These are phyloP conservation scores for Bettongia penicillata DNA, from an alignment of 2,113 vertebrate species.

Conservation along the genomic window DNA sequence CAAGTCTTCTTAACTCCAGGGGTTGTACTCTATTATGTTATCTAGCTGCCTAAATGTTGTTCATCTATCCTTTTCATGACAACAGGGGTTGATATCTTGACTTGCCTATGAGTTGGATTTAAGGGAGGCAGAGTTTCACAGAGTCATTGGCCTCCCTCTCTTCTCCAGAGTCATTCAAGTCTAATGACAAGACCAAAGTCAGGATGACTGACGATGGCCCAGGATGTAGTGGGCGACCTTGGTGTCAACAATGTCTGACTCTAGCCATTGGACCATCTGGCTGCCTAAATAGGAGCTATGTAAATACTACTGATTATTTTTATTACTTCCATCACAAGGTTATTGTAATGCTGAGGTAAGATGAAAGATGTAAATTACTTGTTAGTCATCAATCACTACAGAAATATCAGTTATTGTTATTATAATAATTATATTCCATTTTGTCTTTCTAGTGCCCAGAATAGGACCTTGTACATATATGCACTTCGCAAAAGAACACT, in stretches of 20 bases:
- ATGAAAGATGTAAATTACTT: background rate
- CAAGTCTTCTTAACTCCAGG: background rate
- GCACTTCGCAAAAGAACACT: background rate
- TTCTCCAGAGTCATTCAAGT: no score
- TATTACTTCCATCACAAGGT: background rate
- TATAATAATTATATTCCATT: background rate
- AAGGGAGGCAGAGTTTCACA: no score
- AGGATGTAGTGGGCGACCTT: background rate
- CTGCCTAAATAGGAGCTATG: background rate
- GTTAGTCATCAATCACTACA: background rate
- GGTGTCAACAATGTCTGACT: background rate
- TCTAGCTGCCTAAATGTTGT: background rate
- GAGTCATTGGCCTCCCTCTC: no score
- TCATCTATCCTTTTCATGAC: background rate
- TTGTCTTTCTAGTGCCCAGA: background rate
- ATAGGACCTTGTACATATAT: background rate
- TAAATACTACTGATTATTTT: background rate
- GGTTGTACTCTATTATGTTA: no score
- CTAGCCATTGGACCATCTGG: background rate
- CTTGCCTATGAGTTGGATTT: background rate
- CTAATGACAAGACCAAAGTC: background rate
- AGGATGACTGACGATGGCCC: background rate
- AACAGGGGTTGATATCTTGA: background rate
- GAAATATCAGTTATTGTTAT: background rate
- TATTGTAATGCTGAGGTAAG: background rate